These are phyloP conservation scores for Hydropsyche betteni DNA, from an alignment of 2,888 invertebrate species.

Conservation along the genomic window DNA sequence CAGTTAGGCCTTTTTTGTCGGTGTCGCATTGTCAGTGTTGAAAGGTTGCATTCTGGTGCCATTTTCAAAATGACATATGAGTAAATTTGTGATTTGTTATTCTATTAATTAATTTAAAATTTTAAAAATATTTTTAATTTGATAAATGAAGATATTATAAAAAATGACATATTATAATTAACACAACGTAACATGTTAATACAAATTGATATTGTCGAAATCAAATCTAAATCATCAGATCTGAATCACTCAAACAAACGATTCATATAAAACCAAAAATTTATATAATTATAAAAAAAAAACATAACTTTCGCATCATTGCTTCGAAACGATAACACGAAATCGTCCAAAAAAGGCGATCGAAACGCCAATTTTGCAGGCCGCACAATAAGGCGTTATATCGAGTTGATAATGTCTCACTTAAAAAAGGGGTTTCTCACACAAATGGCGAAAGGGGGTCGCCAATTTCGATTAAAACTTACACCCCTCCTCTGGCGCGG, in stretches of 20 bases:
- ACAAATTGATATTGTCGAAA: too few relatives aligned
- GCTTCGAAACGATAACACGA: too few relatives aligned
- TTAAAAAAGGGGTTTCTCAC: constrained; percentile 21
- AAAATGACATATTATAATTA: too few relatives aligned
- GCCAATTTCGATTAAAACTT: constrained; percentile 26
- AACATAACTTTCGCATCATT: too few relatives aligned
- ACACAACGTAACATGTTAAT: too few relatives aligned
- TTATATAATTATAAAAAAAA: too few relatives aligned
- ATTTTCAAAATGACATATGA: neutral
- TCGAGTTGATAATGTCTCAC: constrained; percentile 18
- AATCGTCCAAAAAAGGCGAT: constrained; percentile 10
- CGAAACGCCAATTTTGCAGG: constrained; percentile 15
- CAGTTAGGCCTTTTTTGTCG: neutral
- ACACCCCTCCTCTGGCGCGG: constrained; percentile 9
- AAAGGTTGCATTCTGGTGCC: too few relatives aligned
- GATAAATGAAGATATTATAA: too few relatives aligned
- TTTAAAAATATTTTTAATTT: neutral
- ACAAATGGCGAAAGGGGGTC: constrained; percentile 5
- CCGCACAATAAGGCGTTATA: constrained; percentile 4
- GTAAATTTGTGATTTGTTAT: neutral
- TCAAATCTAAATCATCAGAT: too few relatives aligned
- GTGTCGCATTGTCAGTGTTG: too few relatives aligned
- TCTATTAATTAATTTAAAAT: neutral
- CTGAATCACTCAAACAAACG: too few relatives aligned
- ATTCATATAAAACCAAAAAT: too few relatives aligned